These are phyloP conservation scores for Nasonia giraulti DNA, from an alignment of 1,140 invertebrate genomes.

Conservation along the genomic window DNA sequence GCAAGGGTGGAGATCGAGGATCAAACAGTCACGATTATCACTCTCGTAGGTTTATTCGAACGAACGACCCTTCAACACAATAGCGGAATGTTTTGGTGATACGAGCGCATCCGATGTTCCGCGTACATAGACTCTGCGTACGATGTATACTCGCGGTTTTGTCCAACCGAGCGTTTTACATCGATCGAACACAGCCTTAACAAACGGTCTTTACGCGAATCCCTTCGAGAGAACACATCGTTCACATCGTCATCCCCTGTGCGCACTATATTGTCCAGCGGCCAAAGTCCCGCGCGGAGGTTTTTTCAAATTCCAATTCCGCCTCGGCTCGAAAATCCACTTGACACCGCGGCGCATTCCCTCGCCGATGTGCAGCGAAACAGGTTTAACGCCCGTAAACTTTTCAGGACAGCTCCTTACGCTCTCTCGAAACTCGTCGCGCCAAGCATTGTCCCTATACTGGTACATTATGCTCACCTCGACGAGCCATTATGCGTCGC, in stretches of 20 bases:
- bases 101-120: too few relatives aligned
- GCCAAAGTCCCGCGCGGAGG: neutral
- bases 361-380: conserved; percentile 32
- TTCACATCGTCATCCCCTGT: neutral
- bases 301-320: conserved; percentile 23
- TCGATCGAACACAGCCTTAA: too few relatives aligned
- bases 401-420: conserved; percentile 20
- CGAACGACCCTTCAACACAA: too few relatives aligned
- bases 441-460: neutral
- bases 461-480: neutral
- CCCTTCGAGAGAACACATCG: neutral
- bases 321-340: too few relatives aligned
- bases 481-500: neutral
- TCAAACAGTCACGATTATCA: too few relatives aligned
- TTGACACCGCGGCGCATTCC: neutral
- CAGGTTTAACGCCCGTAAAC: conserved; percentile 23
- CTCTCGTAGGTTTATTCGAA: too few relatives aligned
- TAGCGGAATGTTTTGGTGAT: too few relatives aligned
- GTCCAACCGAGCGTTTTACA: too few relatives aligned
- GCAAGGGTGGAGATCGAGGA: too few relatives aligned
- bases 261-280: neutral
- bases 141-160: too few relatives aligned
- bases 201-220: neutral
- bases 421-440: neutral
- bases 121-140: neutral